Evolutionary conservation across 2,113 vertebrate genomes (phyloP).

Genomic region (Lutjanus erythropterus): DNA sequence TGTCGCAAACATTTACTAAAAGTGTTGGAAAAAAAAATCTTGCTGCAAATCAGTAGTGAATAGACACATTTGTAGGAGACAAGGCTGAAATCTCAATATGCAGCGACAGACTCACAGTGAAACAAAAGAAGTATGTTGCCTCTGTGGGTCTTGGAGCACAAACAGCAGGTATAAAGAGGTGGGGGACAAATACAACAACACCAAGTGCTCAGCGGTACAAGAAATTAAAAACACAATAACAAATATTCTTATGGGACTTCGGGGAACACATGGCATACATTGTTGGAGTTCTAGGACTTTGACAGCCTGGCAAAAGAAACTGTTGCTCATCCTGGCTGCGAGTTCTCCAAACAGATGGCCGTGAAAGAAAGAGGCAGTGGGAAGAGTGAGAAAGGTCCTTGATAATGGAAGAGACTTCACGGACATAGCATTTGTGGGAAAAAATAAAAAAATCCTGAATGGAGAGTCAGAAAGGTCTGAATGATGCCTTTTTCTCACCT

Average conservation of each 20-base stretch:
- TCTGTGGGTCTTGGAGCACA: background rate
- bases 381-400: constrained; percentile 2
- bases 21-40: too few species aligned
- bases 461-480: constrained; percentile 20
- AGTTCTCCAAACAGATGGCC: constrained; percentile 11
- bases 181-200: background rate
- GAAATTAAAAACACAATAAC: background rate
- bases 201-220: background rate
- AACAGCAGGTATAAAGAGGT: background rate
- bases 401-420: constrained; percentile 14
- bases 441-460: constrained; percentile 30
- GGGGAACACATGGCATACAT: background rate
- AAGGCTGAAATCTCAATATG: background rate
- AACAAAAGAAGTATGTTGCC: background rate
- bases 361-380: constrained; percentile 6
- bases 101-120: background rate
- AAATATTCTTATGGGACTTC: background rate
- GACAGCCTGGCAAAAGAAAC: constrained; percentile 15
- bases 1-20: too few species aligned
- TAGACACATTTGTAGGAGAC: background rate
- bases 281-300: background rate
- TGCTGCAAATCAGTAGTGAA: background rate
- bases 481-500: constrained; percentile 3
- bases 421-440: constrained; percentile 1
- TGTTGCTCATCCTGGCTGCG: constrained; percentile 4